Evolutionary conservation across 2,888 invertebrate genomes (phyloP).

Genomic region (Erannis defoliaria): DNA sequence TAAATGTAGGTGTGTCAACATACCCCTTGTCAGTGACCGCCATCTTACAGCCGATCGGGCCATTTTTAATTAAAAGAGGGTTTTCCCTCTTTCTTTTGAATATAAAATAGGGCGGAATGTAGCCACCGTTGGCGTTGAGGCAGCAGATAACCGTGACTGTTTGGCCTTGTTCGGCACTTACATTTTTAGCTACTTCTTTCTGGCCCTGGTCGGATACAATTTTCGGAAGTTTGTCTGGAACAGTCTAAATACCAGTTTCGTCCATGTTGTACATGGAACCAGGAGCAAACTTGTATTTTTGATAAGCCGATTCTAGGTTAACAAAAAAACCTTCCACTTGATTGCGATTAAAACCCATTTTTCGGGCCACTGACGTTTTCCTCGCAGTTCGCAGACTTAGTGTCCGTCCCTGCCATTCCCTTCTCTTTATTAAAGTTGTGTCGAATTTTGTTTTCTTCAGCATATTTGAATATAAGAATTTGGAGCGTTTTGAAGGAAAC

Average conservation of each 20-base stretch:
- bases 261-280: conserved; percentile 10
- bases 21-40: neutral
- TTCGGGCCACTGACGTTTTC: conserved; percentile 3
- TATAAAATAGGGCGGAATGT: neutral
- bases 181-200: neutral
- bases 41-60: neutral
- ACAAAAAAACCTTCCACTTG: conserved; percentile 1
- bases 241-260: conserved; percentile 6
- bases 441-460: no score
- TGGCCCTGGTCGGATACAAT: conserved; percentile 1
- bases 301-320: neutral
- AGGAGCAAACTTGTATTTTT: neutral
- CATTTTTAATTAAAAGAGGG: neutral
- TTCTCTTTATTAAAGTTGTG: no score
- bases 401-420: no score
- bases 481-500: no score
- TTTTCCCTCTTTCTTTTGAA: neutral
- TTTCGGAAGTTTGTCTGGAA: neutral
- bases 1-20: neutral
- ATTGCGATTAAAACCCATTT: conserved; percentile 1
- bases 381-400: conserved; percentile 1
- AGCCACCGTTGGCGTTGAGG: neutral
- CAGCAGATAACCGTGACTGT: neutral
- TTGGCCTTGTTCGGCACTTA: neutral
- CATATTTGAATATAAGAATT: no score